Conservation (phyloP, 37 sponge, comb jelly and placozoan species). For the Agelas oroides region DNA sequence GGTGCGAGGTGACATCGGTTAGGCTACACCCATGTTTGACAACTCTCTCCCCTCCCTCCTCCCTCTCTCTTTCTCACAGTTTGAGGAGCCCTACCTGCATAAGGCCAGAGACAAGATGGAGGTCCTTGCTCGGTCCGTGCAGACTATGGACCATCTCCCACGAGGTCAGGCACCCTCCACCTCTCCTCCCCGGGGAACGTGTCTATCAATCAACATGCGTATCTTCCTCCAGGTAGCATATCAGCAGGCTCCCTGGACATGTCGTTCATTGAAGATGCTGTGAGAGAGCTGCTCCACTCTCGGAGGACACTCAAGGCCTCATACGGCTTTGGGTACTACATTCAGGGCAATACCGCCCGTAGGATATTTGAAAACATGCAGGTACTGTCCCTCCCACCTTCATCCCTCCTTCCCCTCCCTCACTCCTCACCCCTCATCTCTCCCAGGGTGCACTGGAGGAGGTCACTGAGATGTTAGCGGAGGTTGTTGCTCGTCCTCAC, state of each 20-base stretch:
- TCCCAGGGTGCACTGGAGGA: slow-evolving; percentile 72
- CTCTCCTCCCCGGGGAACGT: too few species aligned
- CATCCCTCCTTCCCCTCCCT: background rate
- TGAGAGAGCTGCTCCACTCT: slow-evolving; percentile 69
- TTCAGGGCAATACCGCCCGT: slow-evolving; percentile 28
- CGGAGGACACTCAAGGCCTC: slow-evolving; percentile 71
- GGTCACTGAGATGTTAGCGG: slow-evolving; percentile 74
- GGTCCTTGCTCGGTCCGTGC: slow-evolving; percentile 45
- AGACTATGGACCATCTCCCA: background rate
- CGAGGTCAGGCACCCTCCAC: background rate
- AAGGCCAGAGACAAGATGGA: slow-evolving; percentile 70
- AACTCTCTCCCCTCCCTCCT: background rate
- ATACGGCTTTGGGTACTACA: slow-evolving; percentile 77
- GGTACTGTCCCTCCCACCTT: slow-evolving; percentile 14
- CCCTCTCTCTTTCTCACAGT: slow-evolving; percentile 30
- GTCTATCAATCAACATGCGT: too few species aligned
- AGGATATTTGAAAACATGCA: slow-evolving; percentile 55
- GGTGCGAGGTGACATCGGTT: slow-evolving; percentile 1
- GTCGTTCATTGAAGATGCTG: slow-evolving; percentile 76
- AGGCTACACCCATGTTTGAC: too few species aligned
- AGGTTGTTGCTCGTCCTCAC: slow-evolving; percentile 83
- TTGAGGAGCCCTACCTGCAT: slow-evolving; percentile 66
- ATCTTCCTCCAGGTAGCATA: too few species aligned
- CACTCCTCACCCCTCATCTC: too few species aligned
- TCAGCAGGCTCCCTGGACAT: slow-evolving; percentile 6